Evolutionary conservation across 2,113 vertebrate genomes (phyloP).

Genomic region (Ciconia boyciana): DNA sequence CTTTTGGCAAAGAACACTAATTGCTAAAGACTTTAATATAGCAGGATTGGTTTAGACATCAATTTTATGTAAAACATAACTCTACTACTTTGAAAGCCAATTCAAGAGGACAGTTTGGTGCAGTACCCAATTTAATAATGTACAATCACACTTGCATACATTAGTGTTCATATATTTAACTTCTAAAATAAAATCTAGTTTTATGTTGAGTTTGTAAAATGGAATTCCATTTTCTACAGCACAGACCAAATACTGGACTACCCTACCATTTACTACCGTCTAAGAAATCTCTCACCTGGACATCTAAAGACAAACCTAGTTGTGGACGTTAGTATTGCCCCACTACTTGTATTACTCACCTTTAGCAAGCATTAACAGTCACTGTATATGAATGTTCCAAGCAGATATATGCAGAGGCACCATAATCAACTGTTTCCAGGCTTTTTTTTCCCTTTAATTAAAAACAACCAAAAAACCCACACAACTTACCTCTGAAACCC

Average conservation of each 20-base stretch:
- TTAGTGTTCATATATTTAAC: neutral
- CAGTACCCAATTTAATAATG: neutral
- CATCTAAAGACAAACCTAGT: neutral
- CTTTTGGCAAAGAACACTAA: neutral
- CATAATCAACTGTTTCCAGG: neutral
- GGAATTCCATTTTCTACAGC: neutral
- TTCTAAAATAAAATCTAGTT: neutral
- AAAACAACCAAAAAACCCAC: neutral
- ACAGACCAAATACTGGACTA: neutral
- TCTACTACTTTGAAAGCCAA: neutral
- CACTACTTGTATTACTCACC: neutral
- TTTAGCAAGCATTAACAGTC: neutral
- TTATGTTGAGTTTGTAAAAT: neutral
- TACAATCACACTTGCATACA: neutral
- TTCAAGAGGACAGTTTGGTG: neutral
- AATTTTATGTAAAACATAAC: neutral
- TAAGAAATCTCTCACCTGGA: neutral
- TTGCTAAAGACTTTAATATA: neutral
- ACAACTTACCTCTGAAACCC: slow-evolving; percentile 84
- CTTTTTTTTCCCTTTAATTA: neutral
- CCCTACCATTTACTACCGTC: neutral
- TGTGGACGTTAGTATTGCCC: neutral
- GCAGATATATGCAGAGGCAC: neutral
- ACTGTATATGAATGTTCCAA: neutral
- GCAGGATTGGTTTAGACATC: neutral